These are phyloP conservation scores for Premnoplex brunnescens DNA, from an alignment of 2,797 vertebrate genomes.

Conservation along the genomic window DNA sequence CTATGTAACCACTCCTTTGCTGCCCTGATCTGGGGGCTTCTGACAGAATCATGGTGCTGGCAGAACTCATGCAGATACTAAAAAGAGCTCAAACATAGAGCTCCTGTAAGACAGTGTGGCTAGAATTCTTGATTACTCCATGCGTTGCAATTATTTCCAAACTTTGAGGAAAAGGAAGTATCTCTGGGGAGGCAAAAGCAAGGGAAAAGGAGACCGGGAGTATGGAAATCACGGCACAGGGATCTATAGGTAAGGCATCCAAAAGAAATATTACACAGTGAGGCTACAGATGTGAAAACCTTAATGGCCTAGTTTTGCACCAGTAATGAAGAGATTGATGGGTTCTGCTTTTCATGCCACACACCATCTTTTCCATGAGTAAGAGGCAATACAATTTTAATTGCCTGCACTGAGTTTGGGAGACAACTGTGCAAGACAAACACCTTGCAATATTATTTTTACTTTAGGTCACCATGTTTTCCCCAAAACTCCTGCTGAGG, in stretches of 20 bases:
- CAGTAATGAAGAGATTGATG: not conserved
- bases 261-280: not conserved
- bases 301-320: not conserved
- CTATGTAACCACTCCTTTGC: not conserved
- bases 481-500: not conserved
- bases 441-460: not conserved
- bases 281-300: not conserved
- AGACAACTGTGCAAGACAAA: not conserved
- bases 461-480: not conserved
- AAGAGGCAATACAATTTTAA: not conserved
- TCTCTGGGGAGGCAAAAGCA: not conserved
- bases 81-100: not conserved
- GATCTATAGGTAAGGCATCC: not conserved
- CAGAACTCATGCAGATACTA: not conserved
- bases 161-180: constrained; percentile 10
- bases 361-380: not conserved
- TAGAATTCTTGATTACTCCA: constrained; percentile 9
- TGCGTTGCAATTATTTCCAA: not conserved
- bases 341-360: not conserved
- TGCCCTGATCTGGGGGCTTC: not conserved
- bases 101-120: not conserved
- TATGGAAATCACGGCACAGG: not conserved
- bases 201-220: not conserved
- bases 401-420: not conserved
- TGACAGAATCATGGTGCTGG: not conserved